Conservation (phyloP, 2,888 invertebrate genomes). For the Eubasilissa splendida region DNA sequence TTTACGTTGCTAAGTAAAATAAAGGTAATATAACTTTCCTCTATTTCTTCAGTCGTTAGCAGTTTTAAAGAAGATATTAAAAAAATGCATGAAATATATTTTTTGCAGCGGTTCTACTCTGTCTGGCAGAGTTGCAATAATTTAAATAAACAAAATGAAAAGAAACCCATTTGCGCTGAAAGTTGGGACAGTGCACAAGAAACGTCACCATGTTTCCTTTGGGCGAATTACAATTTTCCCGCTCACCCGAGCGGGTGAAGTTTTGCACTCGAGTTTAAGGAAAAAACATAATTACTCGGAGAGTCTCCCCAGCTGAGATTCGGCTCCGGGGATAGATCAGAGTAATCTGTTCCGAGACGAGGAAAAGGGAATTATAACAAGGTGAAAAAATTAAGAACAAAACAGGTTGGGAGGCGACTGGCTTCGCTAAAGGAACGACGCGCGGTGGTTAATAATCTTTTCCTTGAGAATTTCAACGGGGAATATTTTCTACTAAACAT, state of each 20-base stretch:
- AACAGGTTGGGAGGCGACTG: neutral
- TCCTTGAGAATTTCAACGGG: neutral
- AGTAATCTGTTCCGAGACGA: slow-evolving; percentile 37
- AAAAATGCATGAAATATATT: no score
- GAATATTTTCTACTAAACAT: no score
- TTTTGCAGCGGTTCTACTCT: neutral
- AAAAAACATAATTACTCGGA: slow-evolving; percentile 45
- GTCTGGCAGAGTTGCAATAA: slow-evolving; percentile 1
- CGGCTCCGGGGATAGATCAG: slow-evolving; percentile 36
- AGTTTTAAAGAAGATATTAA: no score
- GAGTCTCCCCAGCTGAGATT: slow-evolving; percentile 28
- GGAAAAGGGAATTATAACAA: slow-evolving; percentile 19
- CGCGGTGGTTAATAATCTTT: neutral
- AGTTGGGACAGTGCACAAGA: slow-evolving; percentile 3
- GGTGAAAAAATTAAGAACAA: slow-evolving; percentile 9
- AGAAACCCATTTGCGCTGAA: slow-evolving; percentile 33
- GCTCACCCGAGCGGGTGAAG: neutral
- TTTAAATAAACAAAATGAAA: slow-evolving; percentile 25
- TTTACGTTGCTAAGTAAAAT: neutral
- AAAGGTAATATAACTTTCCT: neutral
- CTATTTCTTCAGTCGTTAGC: neutral
- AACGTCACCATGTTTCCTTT: slow-evolving; percentile 6
- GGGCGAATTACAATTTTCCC: neutral
- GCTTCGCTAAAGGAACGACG: neutral
- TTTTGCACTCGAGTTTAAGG: slow-evolving; percentile 31